Evolutionary conservation across 2,113 vertebrate genomes (phyloP), one percentile per base, ranked within the genome.

Genomic region (Anarhynchus alexandrinus): DNA sequence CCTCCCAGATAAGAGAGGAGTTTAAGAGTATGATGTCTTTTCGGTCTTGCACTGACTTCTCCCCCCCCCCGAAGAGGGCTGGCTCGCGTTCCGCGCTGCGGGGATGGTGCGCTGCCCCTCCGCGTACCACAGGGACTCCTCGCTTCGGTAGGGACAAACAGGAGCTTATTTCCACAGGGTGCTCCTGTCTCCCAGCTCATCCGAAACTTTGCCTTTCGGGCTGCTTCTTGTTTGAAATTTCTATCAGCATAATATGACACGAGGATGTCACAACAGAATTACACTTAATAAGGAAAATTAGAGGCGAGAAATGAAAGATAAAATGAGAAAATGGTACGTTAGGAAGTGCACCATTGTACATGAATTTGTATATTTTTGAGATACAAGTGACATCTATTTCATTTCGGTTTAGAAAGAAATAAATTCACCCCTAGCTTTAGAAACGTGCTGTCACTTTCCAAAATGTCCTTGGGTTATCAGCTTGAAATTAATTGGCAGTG

Each of bases 251-350:
- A 91, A 91, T 6, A 54, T 84, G 94, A 95, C 93, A 92, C 57
- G 8, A 15, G 32, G 69, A 92, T 94, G 95, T 95, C 95, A 93
- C 70, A 95, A 96, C 79, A 90, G 86, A 97, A 90, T 83, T 94
- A 90, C 82, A 95, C 86, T 95, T 92, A 96, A 94, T 96, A 90
- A 90, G 90, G 93, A 95, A 95, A 96, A 96, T 94, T 74, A 94
- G 66, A 78, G 85, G 66, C 84, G 95, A 93, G 61, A 97, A 92
- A 74, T 62, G 83, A 69, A 83, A 96, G 95, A 69, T 21, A 70
- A 96, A 96, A 91, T 59, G 51, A 81, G 87, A 79, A 77, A 83
- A 80, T 42, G 34, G 49, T 49, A 77, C 73, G 43, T 61, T 61
- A 84, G 69, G 45, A 93, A 83, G 79, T 0, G 54, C 10, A 40